Percentiles rank a stretch among this genome's conserved stretches.
Evolutionary conservation across 2,113 vertebrate species (phyloP).

Genomic region (Ameiurus melas): DNA sequence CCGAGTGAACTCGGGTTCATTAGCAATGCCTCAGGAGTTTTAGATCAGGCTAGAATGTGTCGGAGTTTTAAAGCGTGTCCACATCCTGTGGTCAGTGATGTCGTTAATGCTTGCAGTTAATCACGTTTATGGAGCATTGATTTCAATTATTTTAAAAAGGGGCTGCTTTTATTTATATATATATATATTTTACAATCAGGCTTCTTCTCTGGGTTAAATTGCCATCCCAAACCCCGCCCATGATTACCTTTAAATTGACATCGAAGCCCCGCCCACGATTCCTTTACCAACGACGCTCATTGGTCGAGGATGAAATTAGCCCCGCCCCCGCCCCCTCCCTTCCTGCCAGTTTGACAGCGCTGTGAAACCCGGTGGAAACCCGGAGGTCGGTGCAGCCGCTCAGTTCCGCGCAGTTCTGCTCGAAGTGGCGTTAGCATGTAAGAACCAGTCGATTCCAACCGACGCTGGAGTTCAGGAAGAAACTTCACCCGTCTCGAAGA

Average conservation of each 20-base stretch:
- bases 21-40: background rate
- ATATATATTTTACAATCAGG: conserved; percentile 11
- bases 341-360: conserved; percentile 53
- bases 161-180: background rate
- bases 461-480: conserved; percentile 43
- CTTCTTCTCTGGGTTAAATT: conserved; percentile 26
- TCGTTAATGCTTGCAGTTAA: conserved; percentile 57
- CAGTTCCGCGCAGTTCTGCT: conserved; percentile 31
- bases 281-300: conserved; percentile 54
- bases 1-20: background rate
- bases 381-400: conserved; percentile 48
- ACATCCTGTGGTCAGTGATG: conserved; percentile 24
- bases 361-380: conserved; percentile 65
- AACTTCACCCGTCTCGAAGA: conserved; percentile 53
- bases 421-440: conserved; percentile 59
- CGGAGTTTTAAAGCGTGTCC: conserved; percentile 15
- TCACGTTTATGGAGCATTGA: conserved; percentile 52
- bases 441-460: conserved; percentile 49
- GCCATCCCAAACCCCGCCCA: conserved; percentile 53
- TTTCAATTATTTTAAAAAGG: conserved; percentile 47
- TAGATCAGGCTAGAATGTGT: background rate
- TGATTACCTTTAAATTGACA: background rate
- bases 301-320: conserved; percentile 53
- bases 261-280: background rate
- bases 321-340: conserved; percentile 45